A percentile compares a stretch with the other conserved stretches of the same genome.
phyloP scores from a whole-genome alignment of 2,888 invertebrate genomes.

The Acrobeloides nanus region DNA sequence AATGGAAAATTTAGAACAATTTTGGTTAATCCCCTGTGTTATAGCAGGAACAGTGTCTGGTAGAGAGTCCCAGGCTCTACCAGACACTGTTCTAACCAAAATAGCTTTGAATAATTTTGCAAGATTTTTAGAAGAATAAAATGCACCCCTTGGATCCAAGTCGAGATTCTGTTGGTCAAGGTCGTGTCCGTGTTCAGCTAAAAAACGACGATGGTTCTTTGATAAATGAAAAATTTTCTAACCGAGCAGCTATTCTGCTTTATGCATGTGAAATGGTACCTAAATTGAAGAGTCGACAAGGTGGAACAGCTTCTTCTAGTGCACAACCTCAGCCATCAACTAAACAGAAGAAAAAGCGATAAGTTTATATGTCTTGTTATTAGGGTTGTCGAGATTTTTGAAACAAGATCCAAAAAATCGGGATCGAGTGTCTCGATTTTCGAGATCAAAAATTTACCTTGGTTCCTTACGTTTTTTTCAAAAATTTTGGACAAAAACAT shows the following conservation, averaged over 20 bases:
- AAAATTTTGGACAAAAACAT: too few species aligned
- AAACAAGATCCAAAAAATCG: too few species aligned
- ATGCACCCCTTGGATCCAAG: conserved; percentile 81
- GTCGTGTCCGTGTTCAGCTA: conserved; percentile 83
- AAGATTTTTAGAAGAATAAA: conserved; percentile 59
- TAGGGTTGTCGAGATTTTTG: too few species aligned
- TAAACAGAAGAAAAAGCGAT: conserved; percentile 30
- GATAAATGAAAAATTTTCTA: conserved; percentile 27
- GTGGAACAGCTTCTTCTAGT: conserved; percentile 23
- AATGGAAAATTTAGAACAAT: too few species aligned
- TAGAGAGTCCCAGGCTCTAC: too few species aligned
- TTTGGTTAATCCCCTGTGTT: not conserved
- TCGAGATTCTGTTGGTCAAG: conserved; percentile 73
- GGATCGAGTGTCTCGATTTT: too few species aligned
- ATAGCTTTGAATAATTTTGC: too few species aligned
- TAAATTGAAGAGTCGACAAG: conserved; percentile 48
- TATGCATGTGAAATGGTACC: conserved; percentile 47
- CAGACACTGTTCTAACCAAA: too few species aligned
- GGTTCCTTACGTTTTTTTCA: too few species aligned
- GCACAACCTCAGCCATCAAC: conserved; percentile 4
- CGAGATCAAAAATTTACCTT: too few species aligned
- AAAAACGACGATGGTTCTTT: conserved; percentile 57
- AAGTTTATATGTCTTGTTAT: conserved; percentile 7
- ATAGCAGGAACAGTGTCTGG: not conserved
- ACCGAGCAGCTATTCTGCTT: conserved; percentile 33